Percentiles rank a stretch among this genome's conserved stretches.
Conservation (phyloP, 2,113 vertebrate species). For the Picathartes gymnocephalus region DNA sequence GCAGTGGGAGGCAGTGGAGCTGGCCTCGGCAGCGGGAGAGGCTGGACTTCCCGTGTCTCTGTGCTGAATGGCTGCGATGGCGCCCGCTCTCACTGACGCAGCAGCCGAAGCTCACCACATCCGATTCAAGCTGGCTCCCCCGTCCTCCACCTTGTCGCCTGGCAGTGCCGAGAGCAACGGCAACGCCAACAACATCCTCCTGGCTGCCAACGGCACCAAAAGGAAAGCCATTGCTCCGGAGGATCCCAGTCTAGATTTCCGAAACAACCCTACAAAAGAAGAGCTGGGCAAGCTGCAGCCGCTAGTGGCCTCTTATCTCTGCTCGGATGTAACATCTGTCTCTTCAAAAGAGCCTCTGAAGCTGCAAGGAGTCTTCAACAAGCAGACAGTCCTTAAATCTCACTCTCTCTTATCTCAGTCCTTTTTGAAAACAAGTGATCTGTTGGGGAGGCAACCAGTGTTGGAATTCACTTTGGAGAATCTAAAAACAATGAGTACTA, state of each 20-base stretch:
- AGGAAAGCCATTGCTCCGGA: conserved; percentile 82
- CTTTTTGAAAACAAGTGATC: conserved; percentile 81
- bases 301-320: conserved; percentile 90
- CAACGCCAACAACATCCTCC: conserved; percentile 91
- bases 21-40: conserved; percentile 83
- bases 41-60: conserved; percentile 89
- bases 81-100: conserved; percentile 99
- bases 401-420: conserved; percentile 88
- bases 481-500: conserved; percentile 88
- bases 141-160: conserved; percentile 93
- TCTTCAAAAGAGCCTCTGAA: conserved; percentile 92
- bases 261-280: conserved; percentile 78
- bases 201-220: conserved; percentile 88
- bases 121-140: conserved; percentile 99
- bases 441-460: conserved; percentile 86
- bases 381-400: conserved; percentile 91
- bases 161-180: conserved; percentile 94
- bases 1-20: conserved; percentile 88
- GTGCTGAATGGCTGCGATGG: conserved; percentile 99
- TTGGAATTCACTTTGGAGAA: conserved; percentile 91
- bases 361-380: conserved; percentile 93
- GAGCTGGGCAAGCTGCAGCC: conserved; percentile 92
- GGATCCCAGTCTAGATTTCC: conserved; percentile 84
- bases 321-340: conserved; percentile 93
- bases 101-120: conserved; percentile 99